These are phyloP conservation scores for Ramphastos sulfuratus DNA, from an alignment of 2,113 vertebrate species.

Conservation along the genomic window DNA sequence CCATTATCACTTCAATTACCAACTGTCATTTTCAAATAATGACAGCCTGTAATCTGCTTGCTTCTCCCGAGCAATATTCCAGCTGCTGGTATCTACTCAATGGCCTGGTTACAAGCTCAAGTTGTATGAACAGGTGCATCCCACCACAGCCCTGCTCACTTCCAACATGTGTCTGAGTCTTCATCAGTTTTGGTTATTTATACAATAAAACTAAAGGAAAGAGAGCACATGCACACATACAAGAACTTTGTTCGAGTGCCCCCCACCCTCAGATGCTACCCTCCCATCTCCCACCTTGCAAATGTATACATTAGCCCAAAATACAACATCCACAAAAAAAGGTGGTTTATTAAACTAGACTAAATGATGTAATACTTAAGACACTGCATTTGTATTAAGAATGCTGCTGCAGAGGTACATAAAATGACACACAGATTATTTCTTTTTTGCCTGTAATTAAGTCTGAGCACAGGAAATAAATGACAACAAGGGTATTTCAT, in stretches of 20 bases:
- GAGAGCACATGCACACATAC: accelerated
- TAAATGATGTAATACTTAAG: conserved; percentile 19
- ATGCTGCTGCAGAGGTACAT: neutral
- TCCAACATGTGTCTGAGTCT: neutral
- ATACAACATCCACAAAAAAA: conserved; percentile 2
- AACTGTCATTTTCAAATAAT: neutral
- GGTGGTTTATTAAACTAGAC: conserved; percentile 41
- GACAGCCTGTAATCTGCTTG: neutral
- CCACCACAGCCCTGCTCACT: neutral
- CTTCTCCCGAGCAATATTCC: neutral
- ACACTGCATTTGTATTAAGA: neutral
- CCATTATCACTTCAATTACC: neutral
- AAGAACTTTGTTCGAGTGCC: neutral
- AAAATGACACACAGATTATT: neutral
- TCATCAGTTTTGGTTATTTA: neutral
- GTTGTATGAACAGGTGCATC: neutral
- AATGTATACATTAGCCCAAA: neutral
- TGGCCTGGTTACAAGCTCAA: neutral
- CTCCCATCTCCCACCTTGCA: neutral
- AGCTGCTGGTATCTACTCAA: neutral
- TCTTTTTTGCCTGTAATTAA: neutral
- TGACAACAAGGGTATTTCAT: neutral
- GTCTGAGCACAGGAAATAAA: neutral
- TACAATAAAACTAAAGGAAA: neutral
- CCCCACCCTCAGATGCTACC: accelerated